Conservation (phyloP, 2,797 vertebrate species). For the Esox lucius region DNA sequence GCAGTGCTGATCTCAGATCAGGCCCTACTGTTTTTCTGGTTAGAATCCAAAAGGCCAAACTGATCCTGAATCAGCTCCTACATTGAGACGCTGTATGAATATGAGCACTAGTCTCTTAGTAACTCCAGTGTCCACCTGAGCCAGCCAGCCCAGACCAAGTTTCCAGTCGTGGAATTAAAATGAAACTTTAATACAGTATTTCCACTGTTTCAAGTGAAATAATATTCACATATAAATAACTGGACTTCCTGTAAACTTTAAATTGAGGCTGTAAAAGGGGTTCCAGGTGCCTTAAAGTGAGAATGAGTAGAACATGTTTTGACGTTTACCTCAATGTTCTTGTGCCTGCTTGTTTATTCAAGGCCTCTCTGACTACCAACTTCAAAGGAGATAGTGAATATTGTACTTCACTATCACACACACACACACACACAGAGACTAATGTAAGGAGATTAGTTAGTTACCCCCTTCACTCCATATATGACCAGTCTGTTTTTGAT, state of each 20-base stretch:
- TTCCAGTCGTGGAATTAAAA: conserved; percentile 58
- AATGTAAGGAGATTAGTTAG: neutral
- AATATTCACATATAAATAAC: conserved; percentile 65
- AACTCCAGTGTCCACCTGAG: conserved; percentile 21
- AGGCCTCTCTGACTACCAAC: conserved; percentile 42
- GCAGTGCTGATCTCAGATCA: neutral
- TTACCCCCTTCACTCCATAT: neutral
- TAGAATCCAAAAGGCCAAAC: neutral
- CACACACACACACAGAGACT: neutral
- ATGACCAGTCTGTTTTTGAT: conserved; percentile 38
- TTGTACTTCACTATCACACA: conserved; percentile 31
- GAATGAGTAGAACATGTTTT: conserved; percentile 30
- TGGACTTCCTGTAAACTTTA: conserved; percentile 61
- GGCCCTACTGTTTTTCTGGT: neutral
- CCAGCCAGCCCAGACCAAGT: conserved; percentile 33
- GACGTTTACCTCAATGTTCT: conserved; percentile 32
- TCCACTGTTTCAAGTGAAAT: conserved; percentile 60
- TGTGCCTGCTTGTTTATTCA: conserved; percentile 40
- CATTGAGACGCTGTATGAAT: neutral
- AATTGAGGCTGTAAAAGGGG: conserved; percentile 58
- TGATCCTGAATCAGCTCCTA: neutral
- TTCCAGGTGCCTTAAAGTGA: conserved; percentile 35
- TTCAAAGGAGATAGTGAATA: conserved; percentile 29
- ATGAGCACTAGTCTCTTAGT: neutral
- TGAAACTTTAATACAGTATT: conserved; percentile 56